A percentile compares a stretch with the other conserved stretches of the same genome.
Evolutionary conservation across 2,113 vertebrate genomes (phyloP).

Genomic region (Otocyon megalotis): DNA sequence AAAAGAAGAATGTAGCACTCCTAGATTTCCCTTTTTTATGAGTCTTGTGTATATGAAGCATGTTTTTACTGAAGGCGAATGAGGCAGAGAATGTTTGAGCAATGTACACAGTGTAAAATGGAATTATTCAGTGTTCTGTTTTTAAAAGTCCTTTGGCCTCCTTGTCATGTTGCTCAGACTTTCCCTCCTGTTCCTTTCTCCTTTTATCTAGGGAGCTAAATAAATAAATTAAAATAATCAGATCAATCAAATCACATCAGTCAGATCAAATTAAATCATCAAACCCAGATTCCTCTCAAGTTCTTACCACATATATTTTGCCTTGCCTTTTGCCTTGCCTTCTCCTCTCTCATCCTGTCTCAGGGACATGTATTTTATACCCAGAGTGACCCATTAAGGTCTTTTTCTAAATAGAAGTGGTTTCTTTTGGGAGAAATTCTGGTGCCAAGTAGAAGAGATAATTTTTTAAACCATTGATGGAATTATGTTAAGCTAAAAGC

Average conservation of each 20-base stretch:
- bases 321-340: background rate
- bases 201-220: background rate
- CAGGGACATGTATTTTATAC: background rate
- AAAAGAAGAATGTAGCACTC: background rate
- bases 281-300: background rate
- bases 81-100: background rate
- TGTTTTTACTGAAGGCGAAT: background rate
- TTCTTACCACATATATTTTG: background rate
- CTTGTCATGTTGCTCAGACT: background rate
- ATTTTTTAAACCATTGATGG: background rate
- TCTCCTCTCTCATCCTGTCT: background rate
- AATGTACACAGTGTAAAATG: background rate
- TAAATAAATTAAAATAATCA: background rate
- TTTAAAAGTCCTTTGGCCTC: background rate
- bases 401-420: background rate
- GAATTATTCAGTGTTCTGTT: background rate
- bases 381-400: background rate
- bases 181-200: background rate
- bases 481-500: background rate
- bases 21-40: background rate
- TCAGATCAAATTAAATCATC: background rate
- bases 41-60: background rate
- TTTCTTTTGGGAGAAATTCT: conserved; percentile 19
- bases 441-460: background rate
- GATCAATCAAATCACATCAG: background rate